Evolutionary conservation across 2,888 invertebrate genomes (phyloP), one percentile per base, ranked within the genome.

Genomic region (Macaria notata): DNA sequence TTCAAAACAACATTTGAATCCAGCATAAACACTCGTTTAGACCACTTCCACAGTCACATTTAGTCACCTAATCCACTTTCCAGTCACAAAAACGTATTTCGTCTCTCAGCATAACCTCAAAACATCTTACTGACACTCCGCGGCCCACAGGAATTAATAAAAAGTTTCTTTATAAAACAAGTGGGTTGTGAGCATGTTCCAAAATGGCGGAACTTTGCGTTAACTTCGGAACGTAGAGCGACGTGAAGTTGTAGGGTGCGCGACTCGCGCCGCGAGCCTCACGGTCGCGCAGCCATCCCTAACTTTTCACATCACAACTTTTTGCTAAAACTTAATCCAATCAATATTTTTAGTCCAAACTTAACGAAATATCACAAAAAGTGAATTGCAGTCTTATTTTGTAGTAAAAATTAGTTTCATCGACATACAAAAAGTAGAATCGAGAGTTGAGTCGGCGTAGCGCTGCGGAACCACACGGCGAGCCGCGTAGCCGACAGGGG

Each of bases 151-250:
- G 92, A 92, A 92, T 92, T 92, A 92, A 92, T 92, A 92, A 92
- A 92, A 92, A 92, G 92, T 92, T 92, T 92, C 92, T 92, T 92
- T 92, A 90, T 88, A 91, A 92, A 92, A 92, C 92, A 92, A 92
- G 92, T 92, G 88, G 92, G 91, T 90, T 90, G 92, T 90, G 92
- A 92, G 92, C 92, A 92, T 92, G 92, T 92, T 88, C 92, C 91
- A 92, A 92, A 92, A 92, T 92, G 92, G 92, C 91, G 92, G 92
- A 92, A 92, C 91, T 92, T 92, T 84, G 91, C 86, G 90, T 87
- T 89, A 92, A 92, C 91, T 92, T 92, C 92, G 92, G 87, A 84
- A 90, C 92, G 90, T 84, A 88, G 84, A 90, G 83, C 90, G 87
- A 83, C 81, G 84, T 90, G 91, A 92, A 92, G 92, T 92, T 90